phyloP scores from a whole-genome alignment of 2,888 invertebrate species.

The Ypsolopha sequella region DNA sequence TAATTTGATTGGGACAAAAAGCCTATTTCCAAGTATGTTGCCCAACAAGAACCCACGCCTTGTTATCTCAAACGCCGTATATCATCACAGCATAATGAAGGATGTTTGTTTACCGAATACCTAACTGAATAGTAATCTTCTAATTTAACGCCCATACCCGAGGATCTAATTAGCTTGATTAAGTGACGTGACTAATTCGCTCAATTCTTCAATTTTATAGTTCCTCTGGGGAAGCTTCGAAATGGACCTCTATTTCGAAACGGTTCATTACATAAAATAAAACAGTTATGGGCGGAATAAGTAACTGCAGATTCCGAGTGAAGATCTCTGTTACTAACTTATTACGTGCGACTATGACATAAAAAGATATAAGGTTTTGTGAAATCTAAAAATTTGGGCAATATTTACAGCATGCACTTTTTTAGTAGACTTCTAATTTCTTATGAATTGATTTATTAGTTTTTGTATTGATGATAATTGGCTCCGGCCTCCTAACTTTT shows the following conservation, averaged over 20 bases:
- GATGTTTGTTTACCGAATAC: constrained; percentile 17
- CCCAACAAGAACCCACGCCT: constrained; percentile 13
- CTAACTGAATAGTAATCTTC: constrained; percentile 16
- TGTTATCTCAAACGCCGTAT: background rate
- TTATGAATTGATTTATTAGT: no score
- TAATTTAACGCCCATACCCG: constrained; percentile 1
- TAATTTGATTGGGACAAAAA: background rate
- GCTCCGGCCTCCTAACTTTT: no score
- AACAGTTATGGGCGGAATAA: background rate
- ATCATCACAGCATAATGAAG: background rate
- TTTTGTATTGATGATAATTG: no score
- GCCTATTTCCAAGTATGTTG: background rate
- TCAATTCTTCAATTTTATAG: constrained; percentile 27
- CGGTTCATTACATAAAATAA: background rate
- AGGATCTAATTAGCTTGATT: constrained; percentile 24
- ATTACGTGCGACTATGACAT: no score
- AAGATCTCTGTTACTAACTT: no score
- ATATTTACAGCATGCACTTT: no score
- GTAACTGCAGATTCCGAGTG: background rate
- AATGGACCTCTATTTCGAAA: constrained; percentile 9
- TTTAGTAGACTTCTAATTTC: no score
- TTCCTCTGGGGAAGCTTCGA: constrained; percentile 14
- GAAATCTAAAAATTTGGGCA: no score
- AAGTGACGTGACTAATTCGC: constrained; percentile 24
- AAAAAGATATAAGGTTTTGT: no score